Conservation (phyloP, 2,888 invertebrate genomes). For the Synergus umbraculus region DNA sequence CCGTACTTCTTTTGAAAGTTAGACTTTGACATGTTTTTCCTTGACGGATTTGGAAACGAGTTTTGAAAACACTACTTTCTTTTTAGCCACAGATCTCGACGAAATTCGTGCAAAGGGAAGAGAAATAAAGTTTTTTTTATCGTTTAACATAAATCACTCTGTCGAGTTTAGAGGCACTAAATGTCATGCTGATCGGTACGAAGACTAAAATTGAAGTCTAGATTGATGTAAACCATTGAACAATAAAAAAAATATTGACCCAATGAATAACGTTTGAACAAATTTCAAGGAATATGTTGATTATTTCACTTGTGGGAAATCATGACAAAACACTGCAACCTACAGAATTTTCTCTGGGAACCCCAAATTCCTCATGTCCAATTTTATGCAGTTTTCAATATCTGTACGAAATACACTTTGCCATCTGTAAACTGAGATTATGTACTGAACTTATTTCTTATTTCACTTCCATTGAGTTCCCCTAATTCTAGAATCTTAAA, state of each 20-base stretch:
- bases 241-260: conserved; percentile 5
- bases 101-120: not conserved
- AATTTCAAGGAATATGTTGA: not conserved
- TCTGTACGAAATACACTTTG: no score
- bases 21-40: no score
- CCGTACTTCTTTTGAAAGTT: no score
- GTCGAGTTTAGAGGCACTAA: conserved; percentile 16
- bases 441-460: no score
- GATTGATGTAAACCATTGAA: conserved; percentile 10
- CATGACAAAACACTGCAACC: not conserved
- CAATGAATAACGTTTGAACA: not conserved
- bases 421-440: no score
- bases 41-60: no score
- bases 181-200: conserved; percentile 15
- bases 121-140: not conserved
- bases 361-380: not conserved
- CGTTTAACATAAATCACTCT: conserved; percentile 3
- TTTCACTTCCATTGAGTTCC: no score
- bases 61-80: no score
- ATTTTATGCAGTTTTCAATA: no score
- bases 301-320: not conserved
- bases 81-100: no score
- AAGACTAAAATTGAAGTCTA: conserved; percentile 18
- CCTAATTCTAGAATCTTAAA: no score
- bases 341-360: not conserved